Evolutionary conservation across 2,797 vertebrate species (phyloP), one percentile per base, ranked within the genome.

Genomic region (Sciurus vulgaris): DNA sequence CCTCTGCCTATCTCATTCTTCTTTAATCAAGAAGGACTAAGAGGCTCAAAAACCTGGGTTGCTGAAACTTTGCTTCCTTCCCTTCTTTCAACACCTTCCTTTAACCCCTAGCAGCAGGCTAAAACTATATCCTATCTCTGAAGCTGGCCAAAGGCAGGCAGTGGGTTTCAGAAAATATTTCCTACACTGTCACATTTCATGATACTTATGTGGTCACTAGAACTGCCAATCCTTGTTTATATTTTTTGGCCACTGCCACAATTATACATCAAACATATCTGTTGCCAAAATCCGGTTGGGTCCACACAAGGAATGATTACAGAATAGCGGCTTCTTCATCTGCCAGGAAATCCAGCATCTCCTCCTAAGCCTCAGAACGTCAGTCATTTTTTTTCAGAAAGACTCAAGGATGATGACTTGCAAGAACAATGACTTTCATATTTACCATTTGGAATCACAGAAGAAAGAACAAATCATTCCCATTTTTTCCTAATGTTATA

Each of bases 311-410:
- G 54, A 72, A 92, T 63, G 30, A 65, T 86, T 61, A 91, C 54
- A 92, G 84, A 96, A 96, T 63, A 88, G 77, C 70, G 28, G 82
- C 83, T 96, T 95, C 67, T 70, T 26, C 76, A 14, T 10, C 17
- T 41, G 56, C 91, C 93, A 94, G 93, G 96, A 98, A 97, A 96
- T 41, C 72, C 33, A 93, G 82, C 1, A n/a, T 69, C 33, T 81
- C 91, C 33, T 95, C 93, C 87, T 82, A 73, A 95, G 77, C 77
- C 92, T 87, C 93, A 96, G 92, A 95, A 95, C 84, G 89, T 82
- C 93, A 94, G 90, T 95, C 74, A 87, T n/a, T 91, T 56, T 59
- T 59, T 95, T 86, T 94, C 30, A 30, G 72, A 84, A 95, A 93
- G 79, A 74, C 33, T 44, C 26, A 38, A 85, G 77, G 56, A 33